Percentiles rank a stretch among this genome's conserved stretches.
Evolutionary conservation across 2,888 invertebrate genomes (phyloP).

Genomic region (Drosophila flavopinicola): DNA sequence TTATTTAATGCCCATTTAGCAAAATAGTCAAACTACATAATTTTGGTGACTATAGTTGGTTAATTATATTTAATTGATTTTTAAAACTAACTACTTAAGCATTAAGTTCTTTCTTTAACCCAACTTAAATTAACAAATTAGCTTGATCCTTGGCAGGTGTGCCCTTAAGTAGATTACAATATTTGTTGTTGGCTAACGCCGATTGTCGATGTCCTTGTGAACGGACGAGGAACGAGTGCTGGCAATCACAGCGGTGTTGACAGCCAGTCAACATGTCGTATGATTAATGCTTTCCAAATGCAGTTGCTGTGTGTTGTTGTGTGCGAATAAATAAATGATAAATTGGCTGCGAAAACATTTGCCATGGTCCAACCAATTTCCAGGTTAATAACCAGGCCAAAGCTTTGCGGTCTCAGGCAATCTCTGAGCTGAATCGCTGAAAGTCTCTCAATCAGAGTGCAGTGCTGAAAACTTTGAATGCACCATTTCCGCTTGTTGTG

Average conservation of each 20-base stretch:
- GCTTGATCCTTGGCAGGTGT: too few species aligned
- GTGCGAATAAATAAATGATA: constrained; percentile 64
- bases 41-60: too few species aligned
- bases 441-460: constrained; percentile 49
- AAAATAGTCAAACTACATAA: too few species aligned
- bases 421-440: constrained; percentile 2
- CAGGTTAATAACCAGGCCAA: constrained; percentile 42
- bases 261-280: constrained; percentile 57
- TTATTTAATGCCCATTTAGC: too few species aligned
- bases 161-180: too few species aligned
- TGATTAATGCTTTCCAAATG: constrained; percentile 81
- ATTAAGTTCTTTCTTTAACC: too few species aligned
- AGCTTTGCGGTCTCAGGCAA: constrained; percentile 6
- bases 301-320: constrained; percentile 54
- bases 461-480: constrained; percentile 32
- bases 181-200: too few species aligned
- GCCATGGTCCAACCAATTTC: constrained; percentile 34
- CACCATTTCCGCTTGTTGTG: constrained; percentile 27
- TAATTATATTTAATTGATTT: too few species aligned
- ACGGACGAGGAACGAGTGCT: not conserved
- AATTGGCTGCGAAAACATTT: constrained; percentile 58
- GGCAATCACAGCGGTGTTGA: constrained; percentile 25
- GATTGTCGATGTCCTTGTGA: not conserved
- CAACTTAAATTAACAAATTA: too few species aligned
- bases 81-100: too few species aligned